Percentiles rank a stretch among this genome's conserved stretches.
Evolutionary conservation across 2,888 invertebrate genomes (phyloP).

Genomic region (Athalia cordata): DNA sequence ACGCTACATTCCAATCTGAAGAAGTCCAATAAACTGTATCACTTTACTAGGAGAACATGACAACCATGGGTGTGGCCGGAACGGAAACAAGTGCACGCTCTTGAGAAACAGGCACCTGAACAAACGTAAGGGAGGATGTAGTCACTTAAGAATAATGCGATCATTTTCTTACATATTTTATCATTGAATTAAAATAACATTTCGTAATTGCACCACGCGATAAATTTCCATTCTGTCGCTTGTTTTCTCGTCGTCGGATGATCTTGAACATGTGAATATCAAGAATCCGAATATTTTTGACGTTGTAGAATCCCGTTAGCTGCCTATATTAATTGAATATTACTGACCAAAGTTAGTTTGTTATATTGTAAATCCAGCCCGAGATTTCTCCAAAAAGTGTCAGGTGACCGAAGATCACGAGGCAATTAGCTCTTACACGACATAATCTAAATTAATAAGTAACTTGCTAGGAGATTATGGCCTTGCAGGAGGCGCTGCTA

Average conservation of each 20-base stretch:
- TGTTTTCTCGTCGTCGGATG: too few relatives aligned
- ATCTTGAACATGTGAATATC: too few relatives aligned
- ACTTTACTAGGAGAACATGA: conserved; percentile 67
- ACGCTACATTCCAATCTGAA: conserved; percentile 67
- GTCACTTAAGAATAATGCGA: background rate
- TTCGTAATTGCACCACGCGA: too few relatives aligned
- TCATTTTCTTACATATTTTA: background rate
- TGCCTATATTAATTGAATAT: background rate
- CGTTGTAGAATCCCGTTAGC: too few relatives aligned
- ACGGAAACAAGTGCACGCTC: background rate
- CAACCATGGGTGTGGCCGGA: conserved; percentile 37
- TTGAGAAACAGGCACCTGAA: background rate
- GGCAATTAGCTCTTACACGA: conserved; percentile 71
- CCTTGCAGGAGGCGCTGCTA: conserved; percentile 58
- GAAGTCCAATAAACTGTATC: conserved; percentile 72
- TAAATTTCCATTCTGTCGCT: too few relatives aligned
- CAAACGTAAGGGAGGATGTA: background rate
- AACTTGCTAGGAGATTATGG: conserved; percentile 69
- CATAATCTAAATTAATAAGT: conserved; percentile 73
- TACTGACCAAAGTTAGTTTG: background rate
- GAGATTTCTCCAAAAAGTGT: conserved; percentile 1
- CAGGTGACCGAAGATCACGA: conserved; percentile 40
- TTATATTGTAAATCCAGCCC: background rate
- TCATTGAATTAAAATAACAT: too few relatives aligned
- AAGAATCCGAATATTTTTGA: too few relatives aligned